A percentile compares a stretch with the other conserved stretches of the same genome.
Evolutionary conservation across 2,797 vertebrate species (phyloP).

Genomic region (Tiaroga cobitis): DNA sequence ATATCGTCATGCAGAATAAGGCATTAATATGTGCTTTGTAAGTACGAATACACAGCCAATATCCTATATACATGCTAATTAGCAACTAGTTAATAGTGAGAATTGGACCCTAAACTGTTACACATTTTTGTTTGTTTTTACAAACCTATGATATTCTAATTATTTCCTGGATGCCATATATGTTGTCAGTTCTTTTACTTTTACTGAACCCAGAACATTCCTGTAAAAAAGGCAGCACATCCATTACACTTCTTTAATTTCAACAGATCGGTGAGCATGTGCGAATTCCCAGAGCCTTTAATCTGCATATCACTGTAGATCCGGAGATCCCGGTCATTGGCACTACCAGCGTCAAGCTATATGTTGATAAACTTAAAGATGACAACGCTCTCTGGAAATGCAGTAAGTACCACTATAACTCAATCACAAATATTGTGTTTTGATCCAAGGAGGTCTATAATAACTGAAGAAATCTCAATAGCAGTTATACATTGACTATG

Average conservation of each 20-base stretch:
- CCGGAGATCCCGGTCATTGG: constrained; percentile 65
- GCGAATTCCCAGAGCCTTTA: constrained; percentile 29
- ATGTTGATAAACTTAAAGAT: constrained; percentile 56
- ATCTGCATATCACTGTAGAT: constrained; percentile 65
- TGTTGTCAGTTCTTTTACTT: not conserved
- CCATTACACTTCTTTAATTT: not conserved
- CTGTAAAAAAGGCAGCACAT: not conserved
- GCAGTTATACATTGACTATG: not conserved
- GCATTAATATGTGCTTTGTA: no score
- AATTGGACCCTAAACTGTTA: no score
- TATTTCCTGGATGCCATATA: not conserved
- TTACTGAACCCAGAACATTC: not conserved
- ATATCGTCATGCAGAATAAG: no score
- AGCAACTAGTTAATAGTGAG: no score
- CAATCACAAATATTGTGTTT: not conserved
- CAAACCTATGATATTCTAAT: not conserved
- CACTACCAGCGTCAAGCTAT: constrained; percentile 66
- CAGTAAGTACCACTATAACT: constrained; percentile 67
- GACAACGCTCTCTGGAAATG: constrained; percentile 71
- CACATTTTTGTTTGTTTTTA: not conserved
- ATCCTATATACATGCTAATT: no score
- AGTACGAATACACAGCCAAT: no score
- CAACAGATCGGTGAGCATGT: constrained; percentile 64
- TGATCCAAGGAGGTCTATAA: not conserved
- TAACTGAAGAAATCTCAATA: not conserved